Evolutionary conservation across 2,113 vertebrate genomes (phyloP).

Genomic region (Ictalurus furcatus): DNA sequence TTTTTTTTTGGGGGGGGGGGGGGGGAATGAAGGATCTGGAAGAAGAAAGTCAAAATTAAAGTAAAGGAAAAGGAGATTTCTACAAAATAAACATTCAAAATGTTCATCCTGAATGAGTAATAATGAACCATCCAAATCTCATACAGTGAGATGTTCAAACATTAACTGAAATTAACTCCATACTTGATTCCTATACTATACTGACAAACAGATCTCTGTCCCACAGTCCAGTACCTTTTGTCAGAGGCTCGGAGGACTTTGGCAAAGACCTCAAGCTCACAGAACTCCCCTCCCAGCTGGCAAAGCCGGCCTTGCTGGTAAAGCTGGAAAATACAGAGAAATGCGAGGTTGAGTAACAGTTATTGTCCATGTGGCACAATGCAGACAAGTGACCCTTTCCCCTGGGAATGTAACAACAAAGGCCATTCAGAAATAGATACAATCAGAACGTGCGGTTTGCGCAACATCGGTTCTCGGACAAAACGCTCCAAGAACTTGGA

Average conservation of each 20-base stretch:
- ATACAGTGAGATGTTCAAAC: not conserved
- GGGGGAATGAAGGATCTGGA: not conserved
- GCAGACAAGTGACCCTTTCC: constrained; percentile 26
- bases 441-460: constrained; percentile 11
- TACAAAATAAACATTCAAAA: not conserved
- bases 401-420: constrained; percentile 37
- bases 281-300: constrained; percentile 98
- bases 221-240: constrained; percentile 83
- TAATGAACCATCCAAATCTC: not conserved
- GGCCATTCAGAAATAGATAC: constrained; percentile 12
- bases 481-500: not conserved
- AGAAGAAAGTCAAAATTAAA: not conserved
- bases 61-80: not conserved
- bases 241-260: constrained; percentile 97
- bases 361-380: constrained; percentile 31
- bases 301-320: constrained; percentile 98
- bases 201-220: not conserved
- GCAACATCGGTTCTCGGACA: constrained; percentile 3
- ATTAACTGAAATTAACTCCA: not conserved
- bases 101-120: not conserved
- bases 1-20: not conserved
- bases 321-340: constrained; percentile 77
- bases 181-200: not conserved
- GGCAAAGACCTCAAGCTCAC: constrained; percentile 98
- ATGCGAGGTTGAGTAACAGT: constrained; percentile 26